Evolutionary conservation across 2,888 invertebrate species (phyloP), one percentile per base, ranked within the genome.

Genomic region (Ischnus inquisitorius): DNA sequence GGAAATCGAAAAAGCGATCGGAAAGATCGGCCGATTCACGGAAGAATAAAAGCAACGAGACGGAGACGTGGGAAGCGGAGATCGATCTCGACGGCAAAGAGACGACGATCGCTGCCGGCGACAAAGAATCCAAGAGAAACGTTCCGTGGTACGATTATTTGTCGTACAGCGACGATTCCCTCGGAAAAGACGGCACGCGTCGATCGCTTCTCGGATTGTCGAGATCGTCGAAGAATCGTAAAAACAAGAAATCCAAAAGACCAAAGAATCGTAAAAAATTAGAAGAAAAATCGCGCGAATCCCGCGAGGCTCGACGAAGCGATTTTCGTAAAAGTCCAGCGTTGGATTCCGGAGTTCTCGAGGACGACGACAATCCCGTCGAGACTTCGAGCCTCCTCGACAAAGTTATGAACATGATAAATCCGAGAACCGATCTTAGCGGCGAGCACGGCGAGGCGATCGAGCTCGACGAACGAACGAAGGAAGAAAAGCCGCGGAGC

Each of bases 341-440:
- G 0, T 43, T 84, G n/a, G 75, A 84, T 16, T 64, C 84, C 4
- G 81, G 81, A 10, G 75, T 84, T 12, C 57, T 84, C 22, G 81
- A 84, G 60, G 84, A 71, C 39, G 79, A 79, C 39, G 84, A 79
- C 19, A 79, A 84, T 67, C 75, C 64, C 4, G 54, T 60, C 0
- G 77, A 83, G 16, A 83, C 85, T 41, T 74, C 79, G 43, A 79
- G 67, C 16, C 68, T 86, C 3, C 65, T 87, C 10, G 81, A 85
- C 34, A 78, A 79, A 74, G 83, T 86, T 25, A 68, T 85, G 72
- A 74, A 83, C n/a, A 82, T 87, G 72, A 85, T 85, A 75, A 82
- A 79, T 51, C 57, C 84, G 10, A 79, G 75, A 22, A 43, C 22
- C 22, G 48, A 72, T 10, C 4, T 12, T n/a, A 14, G n/a, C 0